Conservation (phyloP, 1,140 invertebrate species). For the Drosophila pruinosa region DNA sequence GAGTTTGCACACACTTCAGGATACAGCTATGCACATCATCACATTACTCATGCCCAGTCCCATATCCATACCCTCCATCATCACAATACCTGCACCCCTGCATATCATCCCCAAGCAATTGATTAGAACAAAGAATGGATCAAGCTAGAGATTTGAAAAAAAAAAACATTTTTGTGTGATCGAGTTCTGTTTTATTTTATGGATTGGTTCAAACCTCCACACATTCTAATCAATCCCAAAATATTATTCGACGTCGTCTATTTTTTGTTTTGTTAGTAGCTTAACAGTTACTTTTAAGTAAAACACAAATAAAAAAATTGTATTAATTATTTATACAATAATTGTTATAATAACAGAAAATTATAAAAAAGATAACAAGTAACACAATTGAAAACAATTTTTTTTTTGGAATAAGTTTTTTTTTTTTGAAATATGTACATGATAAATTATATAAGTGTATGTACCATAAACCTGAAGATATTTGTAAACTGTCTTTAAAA, state of each 20-base stretch:
- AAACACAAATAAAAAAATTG: constrained; percentile 11
- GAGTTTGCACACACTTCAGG: constrained; percentile 55
- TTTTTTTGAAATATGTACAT: constrained; percentile 73
- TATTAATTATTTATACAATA: too few relatives aligned
- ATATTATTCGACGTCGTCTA: constrained; percentile 26
- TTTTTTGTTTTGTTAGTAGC: constrained; percentile 34
- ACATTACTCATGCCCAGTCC: constrained; percentile 13
- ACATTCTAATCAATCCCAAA: constrained; percentile 46
- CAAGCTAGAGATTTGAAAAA: too few relatives aligned
- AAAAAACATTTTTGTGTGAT: neutral
- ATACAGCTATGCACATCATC: constrained; percentile 53
- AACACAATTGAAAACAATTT: constrained; percentile 31
- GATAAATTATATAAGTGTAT: constrained; percentile 51
- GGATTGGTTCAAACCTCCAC: constrained; percentile 41
- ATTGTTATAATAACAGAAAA: constrained; percentile 1
- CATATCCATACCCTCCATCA: constrained; percentile 35
- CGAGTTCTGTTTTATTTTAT: neutral
- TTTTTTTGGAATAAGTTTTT: constrained; percentile 52
- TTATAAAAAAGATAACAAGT: neutral
- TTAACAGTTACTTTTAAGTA: constrained; percentile 41
- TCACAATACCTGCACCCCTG: constrained; percentile 71
- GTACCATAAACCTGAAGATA: constrained; percentile 56
- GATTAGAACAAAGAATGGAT: constrained; percentile 44
- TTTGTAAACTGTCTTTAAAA: constrained; percentile 78
- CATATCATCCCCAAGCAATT: constrained; percentile 73